A percentile compares a stretch with the other conserved stretches of the same genome.
phyloP scores from a whole-genome alignment of 2,797 vertebrate genomes.

The Phylloscopus collybita region DNA sequence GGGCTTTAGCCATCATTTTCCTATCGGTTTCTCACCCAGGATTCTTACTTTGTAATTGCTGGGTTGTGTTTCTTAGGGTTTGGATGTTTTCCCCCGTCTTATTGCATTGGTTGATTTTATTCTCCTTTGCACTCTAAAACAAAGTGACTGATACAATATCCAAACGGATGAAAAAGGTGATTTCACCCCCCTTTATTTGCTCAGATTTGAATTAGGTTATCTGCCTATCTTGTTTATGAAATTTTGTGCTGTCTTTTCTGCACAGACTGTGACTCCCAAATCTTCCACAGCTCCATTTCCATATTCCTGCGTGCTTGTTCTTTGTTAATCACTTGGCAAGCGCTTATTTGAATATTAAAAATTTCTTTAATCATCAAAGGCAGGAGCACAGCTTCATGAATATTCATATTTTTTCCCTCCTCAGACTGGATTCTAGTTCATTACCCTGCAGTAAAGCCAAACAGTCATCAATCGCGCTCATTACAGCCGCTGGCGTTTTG shows the following conservation, averaged over 20 bases:
- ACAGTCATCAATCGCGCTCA: constrained; percentile 93
- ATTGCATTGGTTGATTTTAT: constrained; percentile 17
- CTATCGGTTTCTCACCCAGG: constrained; percentile 40
- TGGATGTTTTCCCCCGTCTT: background rate
- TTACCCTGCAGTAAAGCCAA: constrained; percentile 97
- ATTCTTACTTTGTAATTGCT: constrained; percentile 62
- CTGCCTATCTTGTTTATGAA: constrained; percentile 82
- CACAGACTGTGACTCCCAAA: constrained; percentile 81
- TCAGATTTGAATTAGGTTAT: constrained; percentile 78
- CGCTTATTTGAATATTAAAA: constrained; percentile 99
- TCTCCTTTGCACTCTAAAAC: constrained; percentile 59
- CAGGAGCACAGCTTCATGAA: constrained; percentile 96
- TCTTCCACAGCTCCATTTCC: constrained; percentile 84
- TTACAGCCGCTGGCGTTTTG: constrained; percentile 86
- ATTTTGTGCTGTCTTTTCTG: constrained; percentile 78
- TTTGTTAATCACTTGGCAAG: constrained; percentile 99
- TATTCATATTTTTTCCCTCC: constrained; percentile 94
- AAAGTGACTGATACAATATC: constrained; percentile 78
- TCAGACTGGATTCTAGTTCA: constrained; percentile 96
- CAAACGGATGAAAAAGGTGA: constrained; percentile 66
- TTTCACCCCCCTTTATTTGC: constrained; percentile 68
- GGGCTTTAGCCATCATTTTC: constrained; percentile 45
- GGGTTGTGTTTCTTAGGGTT: constrained; percentile 42
- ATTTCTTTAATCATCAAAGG: constrained; percentile 99
- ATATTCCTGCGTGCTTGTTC: constrained; percentile 87